A percentile compares a stretch with the other conserved stretches of the same genome.
Conservation (phyloP, 35 echinoderm and acorn worm species). For the Lytechinus pictus region DNA sequence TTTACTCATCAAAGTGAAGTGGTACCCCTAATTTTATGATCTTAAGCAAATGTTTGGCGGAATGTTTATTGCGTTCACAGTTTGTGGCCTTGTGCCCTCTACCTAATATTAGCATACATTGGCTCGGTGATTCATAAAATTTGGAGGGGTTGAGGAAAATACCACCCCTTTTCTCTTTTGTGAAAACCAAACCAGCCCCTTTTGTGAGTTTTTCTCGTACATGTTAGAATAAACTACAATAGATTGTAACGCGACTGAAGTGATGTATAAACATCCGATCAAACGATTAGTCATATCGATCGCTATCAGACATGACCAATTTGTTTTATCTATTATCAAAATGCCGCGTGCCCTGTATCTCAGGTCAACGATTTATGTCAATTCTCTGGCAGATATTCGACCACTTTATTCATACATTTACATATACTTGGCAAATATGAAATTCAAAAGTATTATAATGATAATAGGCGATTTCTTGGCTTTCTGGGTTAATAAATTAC, state of each 20-base stretch:
- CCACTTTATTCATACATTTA: background rate
- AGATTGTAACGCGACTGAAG: background rate
- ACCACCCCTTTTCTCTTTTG: background rate
- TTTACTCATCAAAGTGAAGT: background rate
- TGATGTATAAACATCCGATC: background rate
- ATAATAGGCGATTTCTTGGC: too few relatives aligned
- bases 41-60: conserved; percentile 15
- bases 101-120: background rate
- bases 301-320: background rate
- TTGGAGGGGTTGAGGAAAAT: background rate
- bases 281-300: background rate
- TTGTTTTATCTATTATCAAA: background rate
- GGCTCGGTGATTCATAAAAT: background rate
- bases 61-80: background rate
- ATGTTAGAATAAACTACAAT: background rate
- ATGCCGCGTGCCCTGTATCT: background rate
- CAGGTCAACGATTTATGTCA: too few relatives aligned
- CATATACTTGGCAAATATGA: too few relatives aligned
- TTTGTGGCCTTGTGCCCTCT: background rate
- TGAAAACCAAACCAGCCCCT: background rate
- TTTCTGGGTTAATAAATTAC: too few relatives aligned
- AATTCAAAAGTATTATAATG: too few relatives aligned
- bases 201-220: background rate
- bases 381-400: background rate
- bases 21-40: conserved; percentile 4